phyloP scores from a whole-genome alignment of 2,113 vertebrate species.

The Lepidothrix coronata region DNA sequence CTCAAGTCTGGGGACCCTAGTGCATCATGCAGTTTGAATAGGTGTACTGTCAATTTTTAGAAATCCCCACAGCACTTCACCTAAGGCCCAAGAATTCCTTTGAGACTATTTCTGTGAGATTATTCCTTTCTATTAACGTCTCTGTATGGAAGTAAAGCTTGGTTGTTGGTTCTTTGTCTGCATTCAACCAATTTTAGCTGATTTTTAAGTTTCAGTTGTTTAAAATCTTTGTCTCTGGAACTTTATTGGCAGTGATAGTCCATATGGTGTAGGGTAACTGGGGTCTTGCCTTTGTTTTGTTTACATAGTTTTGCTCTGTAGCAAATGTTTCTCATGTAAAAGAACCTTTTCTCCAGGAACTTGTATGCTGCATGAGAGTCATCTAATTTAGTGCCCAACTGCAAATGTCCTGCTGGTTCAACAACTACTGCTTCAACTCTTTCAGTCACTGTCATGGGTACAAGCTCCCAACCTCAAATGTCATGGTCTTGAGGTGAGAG shows the following conservation, averaged over 20 bases:
- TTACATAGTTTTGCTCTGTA: constrained; percentile 32
- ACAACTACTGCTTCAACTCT: neutral
- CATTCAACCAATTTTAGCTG: neutral
- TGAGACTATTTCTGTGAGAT: neutral
- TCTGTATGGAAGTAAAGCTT: neutral
- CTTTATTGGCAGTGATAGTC: neutral
- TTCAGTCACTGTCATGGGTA: neutral
- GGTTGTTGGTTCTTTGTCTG: neutral
- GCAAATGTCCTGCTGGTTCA: neutral
- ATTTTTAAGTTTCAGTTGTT: neutral
- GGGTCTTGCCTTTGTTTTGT: constrained; percentile 6
- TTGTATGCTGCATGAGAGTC: neutral
- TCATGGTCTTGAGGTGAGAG: neutral
- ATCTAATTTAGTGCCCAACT: neutral
- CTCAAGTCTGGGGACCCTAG: fast-evolving
- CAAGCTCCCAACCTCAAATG: neutral
- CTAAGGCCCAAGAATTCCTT: neutral
- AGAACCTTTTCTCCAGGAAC: neutral
- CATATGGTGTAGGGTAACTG: neutral
- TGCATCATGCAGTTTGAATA: neutral
- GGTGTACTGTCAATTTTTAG: neutral
- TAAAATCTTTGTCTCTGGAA: neutral
- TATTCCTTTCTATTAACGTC: neutral
- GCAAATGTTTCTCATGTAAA: constrained; percentile 13
- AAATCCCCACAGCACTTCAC: neutral